A percentile compares a stretch with the other conserved stretches of the same genome.
These are phyloP conservation scores for Parotocinclus haroldoi DNA, from an alignment of 2,797 vertebrate genomes.

Conservation along the genomic window DNA sequence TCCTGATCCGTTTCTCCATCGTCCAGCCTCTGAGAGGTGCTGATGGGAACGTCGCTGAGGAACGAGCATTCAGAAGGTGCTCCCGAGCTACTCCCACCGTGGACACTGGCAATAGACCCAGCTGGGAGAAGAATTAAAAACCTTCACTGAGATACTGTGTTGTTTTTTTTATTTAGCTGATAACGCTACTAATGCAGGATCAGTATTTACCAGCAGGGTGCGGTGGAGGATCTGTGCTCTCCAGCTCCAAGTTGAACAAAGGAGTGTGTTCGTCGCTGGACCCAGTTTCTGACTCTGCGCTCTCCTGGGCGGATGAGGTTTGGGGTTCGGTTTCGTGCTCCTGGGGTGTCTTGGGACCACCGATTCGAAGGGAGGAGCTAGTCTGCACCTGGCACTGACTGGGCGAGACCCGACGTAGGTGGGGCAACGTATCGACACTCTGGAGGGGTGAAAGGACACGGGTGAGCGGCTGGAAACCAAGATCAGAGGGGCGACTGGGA, in stretches of 20 bases:
- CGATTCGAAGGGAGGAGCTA: constrained; percentile 80
- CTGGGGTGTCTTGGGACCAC: constrained; percentile 62
- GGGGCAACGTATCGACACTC: constrained; percentile 85
- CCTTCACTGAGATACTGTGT: neutral
- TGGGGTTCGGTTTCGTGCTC: constrained; percentile 41
- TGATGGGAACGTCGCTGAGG: constrained; percentile 66
- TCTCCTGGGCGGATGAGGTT: constrained; percentile 55
- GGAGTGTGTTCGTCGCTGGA: constrained; percentile 69
- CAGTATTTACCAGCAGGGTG: constrained; percentile 18
- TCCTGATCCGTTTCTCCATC: constrained; percentile 60
- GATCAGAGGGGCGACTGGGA: constrained; percentile 75
- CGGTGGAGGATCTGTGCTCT: constrained; percentile 31
- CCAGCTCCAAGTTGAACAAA: constrained; percentile 70
- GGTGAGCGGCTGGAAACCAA: constrained; percentile 78
- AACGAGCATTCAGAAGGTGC: constrained; percentile 73
- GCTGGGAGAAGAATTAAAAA: neutral
- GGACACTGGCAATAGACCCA: constrained; percentile 10
- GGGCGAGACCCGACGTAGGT: constrained; percentile 83
- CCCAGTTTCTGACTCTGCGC: constrained; percentile 62
- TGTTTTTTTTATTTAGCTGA: neutral
- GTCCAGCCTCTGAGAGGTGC: constrained; percentile 53
- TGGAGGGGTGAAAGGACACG: constrained; percentile 79
- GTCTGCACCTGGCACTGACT: constrained; percentile 88
- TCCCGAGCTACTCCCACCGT: constrained; percentile 66
- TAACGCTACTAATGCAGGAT: too few species aligned